Percentiles rank a stretch among this genome's conserved stretches.
Evolutionary conservation across 1,140 invertebrate genomes (phyloP).

Genomic region (Monomorium pharaonis): DNA sequence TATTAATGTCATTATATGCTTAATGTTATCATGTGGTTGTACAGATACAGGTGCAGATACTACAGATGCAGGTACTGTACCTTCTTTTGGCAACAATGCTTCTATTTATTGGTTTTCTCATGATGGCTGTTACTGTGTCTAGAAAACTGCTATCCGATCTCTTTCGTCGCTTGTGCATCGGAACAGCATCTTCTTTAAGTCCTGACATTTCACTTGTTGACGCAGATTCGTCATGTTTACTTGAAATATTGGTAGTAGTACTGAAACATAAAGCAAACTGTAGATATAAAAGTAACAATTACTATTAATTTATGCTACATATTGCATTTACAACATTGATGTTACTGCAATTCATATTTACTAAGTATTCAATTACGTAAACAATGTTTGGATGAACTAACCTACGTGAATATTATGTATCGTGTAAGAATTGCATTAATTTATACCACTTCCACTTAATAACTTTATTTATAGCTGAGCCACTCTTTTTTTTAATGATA

Average conservation of each 20-base stretch:
- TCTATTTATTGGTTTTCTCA: constrained; percentile 21
- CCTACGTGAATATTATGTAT: constrained; percentile 1
- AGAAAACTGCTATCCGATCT: background rate
- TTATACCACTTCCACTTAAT: constrained; percentile 19
- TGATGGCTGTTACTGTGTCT: background rate
- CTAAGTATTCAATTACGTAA: too few relatives aligned
- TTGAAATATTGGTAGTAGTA: constrained; percentile 12
- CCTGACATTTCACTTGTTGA: constrained; percentile 2
- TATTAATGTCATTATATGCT: constrained; percentile 11
- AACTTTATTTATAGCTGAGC: background rate
- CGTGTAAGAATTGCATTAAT: background rate
- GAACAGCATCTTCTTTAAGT: background rate
- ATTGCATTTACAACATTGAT: background rate
- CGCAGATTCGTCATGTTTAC: background rate
- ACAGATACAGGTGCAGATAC: background rate
- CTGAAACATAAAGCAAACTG: background rate
- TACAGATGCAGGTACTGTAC: background rate
- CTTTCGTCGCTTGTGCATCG: background rate
- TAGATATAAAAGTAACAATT: background rate
- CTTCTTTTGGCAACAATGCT: background rate
- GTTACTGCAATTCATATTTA: too few relatives aligned
- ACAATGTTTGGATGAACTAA: constrained; percentile 14
- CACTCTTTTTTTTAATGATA: background rate
- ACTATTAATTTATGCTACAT: too few relatives aligned
- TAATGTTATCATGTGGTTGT: constrained; percentile 15